Percentiles rank a stretch among this genome's conserved stretches.
These are phyloP conservation scores for Plecotus auritus DNA, from an alignment of 2,113 vertebrate genomes.

Conservation along the genomic window DNA sequence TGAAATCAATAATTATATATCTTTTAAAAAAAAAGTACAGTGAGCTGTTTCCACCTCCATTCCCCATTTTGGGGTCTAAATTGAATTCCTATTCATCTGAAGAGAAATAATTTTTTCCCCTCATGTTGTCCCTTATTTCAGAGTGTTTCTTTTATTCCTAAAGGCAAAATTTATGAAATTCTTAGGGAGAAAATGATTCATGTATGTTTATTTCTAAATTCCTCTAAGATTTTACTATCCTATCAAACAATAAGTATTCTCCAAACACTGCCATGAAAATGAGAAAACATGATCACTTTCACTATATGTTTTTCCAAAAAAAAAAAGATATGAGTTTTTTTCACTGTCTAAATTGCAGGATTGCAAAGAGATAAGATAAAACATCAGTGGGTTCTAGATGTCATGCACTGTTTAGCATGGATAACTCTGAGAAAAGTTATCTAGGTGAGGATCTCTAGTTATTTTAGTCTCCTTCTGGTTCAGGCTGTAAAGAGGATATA, in stretches of 20 bases:
- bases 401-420: background rate
- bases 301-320: background rate
- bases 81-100: background rate
- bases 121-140: background rate
- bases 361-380: background rate
- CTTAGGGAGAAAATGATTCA: slow-evolving; percentile 3
- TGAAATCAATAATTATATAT: no score
- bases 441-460: background rate
- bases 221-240: background rate
- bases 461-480: background rate
- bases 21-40: background rate
- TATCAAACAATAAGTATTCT: background rate
- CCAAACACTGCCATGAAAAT: background rate
- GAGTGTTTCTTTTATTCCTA: background rate
- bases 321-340: background rate
- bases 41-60: background rate
- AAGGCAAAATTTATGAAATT: slow-evolving; percentile 20
- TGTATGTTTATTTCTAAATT: background rate
- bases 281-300: background rate
- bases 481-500: background rate
- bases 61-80: background rate
- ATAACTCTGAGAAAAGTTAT: background rate
- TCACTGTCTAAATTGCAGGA: background rate
- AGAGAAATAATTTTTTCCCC: background rate
- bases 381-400: background rate